Conservation (phyloP, 2,113 vertebrate genomes). For the Calonectris borealis region DNA sequence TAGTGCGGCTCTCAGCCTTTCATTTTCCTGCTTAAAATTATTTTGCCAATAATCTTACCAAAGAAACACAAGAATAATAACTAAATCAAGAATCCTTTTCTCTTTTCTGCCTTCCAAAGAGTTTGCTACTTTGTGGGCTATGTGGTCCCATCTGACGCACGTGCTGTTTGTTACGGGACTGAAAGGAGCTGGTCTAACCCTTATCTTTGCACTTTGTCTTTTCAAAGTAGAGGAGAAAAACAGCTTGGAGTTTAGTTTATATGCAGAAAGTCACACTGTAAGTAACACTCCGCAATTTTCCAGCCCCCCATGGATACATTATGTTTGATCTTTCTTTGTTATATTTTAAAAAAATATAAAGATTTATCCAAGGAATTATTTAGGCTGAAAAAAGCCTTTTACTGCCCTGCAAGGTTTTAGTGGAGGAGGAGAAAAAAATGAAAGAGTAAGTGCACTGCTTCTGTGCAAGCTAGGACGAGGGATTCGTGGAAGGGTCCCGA, state of each 20-base stretch:
- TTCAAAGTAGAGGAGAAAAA: not conserved
- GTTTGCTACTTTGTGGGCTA: not conserved
- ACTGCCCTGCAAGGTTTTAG: not conserved
- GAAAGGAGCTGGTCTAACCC: not conserved
- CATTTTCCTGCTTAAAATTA: not conserved
- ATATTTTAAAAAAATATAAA: not conserved
- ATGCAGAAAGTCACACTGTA: not conserved
- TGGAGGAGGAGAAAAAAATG: not conserved
- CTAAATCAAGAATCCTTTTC: not conserved
- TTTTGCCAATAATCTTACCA: not conserved
- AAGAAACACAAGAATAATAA: not conserved
- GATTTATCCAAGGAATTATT: not conserved
- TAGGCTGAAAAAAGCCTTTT: not conserved
- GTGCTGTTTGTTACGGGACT: not conserved
- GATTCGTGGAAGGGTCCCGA: not conserved
- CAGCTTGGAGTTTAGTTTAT: not conserved
- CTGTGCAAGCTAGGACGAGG: not conserved
- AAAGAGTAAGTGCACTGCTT: rapidly evolving
- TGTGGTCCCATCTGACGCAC: not conserved
- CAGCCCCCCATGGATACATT: not conserved
- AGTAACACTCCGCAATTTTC: not conserved
- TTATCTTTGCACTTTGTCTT: not conserved
- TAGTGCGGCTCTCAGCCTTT: not conserved
- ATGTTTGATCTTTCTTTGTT: not conserved
- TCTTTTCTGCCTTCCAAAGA: not conserved